Percentiles rank a stretch among this genome's conserved stretches.
Evolutionary conservation across 2,797 vertebrate genomes (phyloP).

Genomic region (Labroides dimidiatus): DNA sequence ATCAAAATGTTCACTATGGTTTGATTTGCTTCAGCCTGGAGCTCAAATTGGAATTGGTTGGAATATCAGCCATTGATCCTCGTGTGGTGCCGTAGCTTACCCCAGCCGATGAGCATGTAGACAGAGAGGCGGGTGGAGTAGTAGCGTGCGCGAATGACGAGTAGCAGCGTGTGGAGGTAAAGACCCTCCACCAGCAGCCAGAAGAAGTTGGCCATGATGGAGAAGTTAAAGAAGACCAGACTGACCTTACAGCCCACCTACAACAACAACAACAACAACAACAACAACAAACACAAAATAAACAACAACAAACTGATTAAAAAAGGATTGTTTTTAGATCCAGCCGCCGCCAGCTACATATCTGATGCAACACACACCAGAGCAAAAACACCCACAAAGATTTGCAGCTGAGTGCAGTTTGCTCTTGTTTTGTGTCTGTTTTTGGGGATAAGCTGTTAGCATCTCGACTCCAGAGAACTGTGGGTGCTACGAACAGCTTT

Average conservation of each 20-base stretch:
- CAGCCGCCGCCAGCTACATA: no score
- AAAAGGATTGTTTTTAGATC: no score
- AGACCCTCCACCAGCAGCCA: conserved; percentile 96
- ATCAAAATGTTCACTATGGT: no score
- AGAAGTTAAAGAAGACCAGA: conserved; percentile 92
- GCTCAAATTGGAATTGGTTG: no score
- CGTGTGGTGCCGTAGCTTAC: conserved; percentile 48
- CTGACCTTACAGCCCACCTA: conserved; percentile 92
- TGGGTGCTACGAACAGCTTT: no score
- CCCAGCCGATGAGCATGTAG: conserved; percentile 83
- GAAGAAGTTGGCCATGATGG: conserved; percentile 95
- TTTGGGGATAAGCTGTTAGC: no score
- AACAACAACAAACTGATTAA: no score
- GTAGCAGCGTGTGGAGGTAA: conserved; percentile 92
- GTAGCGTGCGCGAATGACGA: conserved; percentile 86
- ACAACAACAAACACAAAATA: background rate
- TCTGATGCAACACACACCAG: no score
- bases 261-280: background rate
- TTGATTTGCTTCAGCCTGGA: no score
- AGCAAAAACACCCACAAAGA: no score
- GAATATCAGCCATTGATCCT: no score
- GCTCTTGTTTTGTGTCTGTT: background rate
- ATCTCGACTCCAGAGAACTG: no score
- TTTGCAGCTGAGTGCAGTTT: background rate
- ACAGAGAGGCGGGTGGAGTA: conserved; percentile 84